These are phyloP conservation scores for Dascyllus trimaculatus DNA, from an alignment of 2,113 vertebrate species.

Conservation along the genomic window DNA sequence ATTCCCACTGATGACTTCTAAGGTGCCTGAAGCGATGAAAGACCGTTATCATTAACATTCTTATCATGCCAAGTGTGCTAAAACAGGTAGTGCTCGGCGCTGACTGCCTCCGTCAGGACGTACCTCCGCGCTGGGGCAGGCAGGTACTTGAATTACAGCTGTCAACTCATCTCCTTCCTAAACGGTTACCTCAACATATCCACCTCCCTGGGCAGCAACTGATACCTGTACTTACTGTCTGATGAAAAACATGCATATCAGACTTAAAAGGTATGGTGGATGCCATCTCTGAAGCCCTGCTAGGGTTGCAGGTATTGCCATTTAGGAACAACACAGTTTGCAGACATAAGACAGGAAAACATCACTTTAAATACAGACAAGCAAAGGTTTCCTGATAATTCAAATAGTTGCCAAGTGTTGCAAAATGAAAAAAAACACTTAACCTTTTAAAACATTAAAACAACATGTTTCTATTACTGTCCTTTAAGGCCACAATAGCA, in stretches of 20 bases:
- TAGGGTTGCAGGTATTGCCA: neutral
- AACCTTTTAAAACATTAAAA: too few relatives aligned
- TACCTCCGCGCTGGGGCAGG: constrained; percentile 6
- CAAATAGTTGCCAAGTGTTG: too few relatives aligned
- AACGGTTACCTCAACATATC: neutral
- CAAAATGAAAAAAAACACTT: too few relatives aligned
- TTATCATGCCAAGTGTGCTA: constrained; percentile 39
- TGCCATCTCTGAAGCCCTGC: neutral
- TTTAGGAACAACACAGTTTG: neutral
- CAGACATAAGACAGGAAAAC: neutral
- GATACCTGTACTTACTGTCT: neutral
- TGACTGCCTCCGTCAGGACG: neutral
- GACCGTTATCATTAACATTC: constrained; percentile 60
- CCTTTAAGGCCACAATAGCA: neutral
- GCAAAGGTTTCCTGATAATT: too few relatives aligned
- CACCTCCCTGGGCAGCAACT: neutral
- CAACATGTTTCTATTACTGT: neutral
- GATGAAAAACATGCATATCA: neutral
- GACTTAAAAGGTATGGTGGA: neutral
- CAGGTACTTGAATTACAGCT: constrained; percentile 43
- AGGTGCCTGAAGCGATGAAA: constrained; percentile 21
- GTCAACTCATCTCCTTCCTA: neutral
- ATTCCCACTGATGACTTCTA: constrained; percentile 42
- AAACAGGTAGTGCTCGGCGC: constrained; percentile 13
- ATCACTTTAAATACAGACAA: neutral